Percentiles rank a stretch among this genome's conserved stretches.
These are phyloP conservation scores for Paramisgurnus dabryanus DNA, from an alignment of 2,113 vertebrate genomes.

Conservation along the genomic window DNA sequence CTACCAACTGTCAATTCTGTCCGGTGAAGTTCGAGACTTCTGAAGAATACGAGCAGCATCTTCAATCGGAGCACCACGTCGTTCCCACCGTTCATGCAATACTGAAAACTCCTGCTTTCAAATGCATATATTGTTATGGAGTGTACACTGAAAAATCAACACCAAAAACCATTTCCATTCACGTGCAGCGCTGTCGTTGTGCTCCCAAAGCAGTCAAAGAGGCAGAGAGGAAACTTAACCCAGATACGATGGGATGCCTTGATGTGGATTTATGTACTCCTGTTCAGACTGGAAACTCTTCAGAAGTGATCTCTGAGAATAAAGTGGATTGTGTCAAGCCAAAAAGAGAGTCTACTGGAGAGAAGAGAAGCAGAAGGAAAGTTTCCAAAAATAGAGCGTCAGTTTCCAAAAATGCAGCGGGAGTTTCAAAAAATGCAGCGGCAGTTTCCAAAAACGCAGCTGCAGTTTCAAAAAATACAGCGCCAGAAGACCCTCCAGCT, in stretches of 20 bases:
- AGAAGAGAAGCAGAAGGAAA: constrained; percentile 12
- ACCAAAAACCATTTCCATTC: constrained; percentile 82
- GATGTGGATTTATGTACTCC: constrained; percentile 26
- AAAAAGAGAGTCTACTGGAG: neutral
- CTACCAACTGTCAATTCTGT: constrained; percentile 81
- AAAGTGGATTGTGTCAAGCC: constrained; percentile 25
- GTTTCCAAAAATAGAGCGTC: neutral
- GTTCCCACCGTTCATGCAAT: constrained; percentile 84
- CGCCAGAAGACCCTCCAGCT: constrained; percentile 45
- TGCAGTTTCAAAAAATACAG: too few species aligned
- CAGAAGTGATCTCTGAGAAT: neutral
- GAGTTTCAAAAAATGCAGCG: too few species aligned
- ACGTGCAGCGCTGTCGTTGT: constrained; percentile 83
- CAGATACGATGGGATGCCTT: constrained; percentile 53
- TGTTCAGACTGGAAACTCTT: constrained; percentile 1
- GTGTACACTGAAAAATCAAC: constrained; percentile 86
- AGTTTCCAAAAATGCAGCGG: too few species aligned
- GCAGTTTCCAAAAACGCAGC: too few species aligned
- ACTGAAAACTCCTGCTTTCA: constrained; percentile 85
- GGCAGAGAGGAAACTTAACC: constrained; percentile 56
- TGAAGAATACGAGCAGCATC: constrained; percentile 78
- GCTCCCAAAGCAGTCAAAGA: constrained; percentile 79
- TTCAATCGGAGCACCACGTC: constrained; percentile 83
- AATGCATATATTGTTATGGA: constrained; percentile 87
- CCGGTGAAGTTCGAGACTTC: constrained; percentile 68